Percentiles rank a stretch among this genome's conserved stretches.
Conservation (phyloP, 2,888 invertebrate genomes). For the Eristalinus aeneus region DNA sequence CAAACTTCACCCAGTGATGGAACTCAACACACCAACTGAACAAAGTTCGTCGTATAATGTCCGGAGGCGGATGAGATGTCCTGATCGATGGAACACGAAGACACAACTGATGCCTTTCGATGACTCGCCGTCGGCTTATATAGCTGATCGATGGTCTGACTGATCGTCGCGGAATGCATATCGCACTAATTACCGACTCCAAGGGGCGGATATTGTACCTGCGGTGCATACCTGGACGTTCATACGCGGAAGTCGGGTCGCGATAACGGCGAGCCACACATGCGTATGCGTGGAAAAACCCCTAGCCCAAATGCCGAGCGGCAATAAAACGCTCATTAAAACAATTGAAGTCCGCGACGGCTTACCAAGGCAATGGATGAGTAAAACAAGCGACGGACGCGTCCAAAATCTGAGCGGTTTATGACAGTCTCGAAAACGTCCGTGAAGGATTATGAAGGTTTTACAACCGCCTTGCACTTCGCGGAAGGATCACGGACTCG, state of each 20-base stretch:
- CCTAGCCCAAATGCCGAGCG: slow-evolving; percentile 5
- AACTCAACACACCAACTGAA: slow-evolving; percentile 74
- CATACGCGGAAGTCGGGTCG: not conserved
- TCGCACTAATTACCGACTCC: slow-evolving; percentile 45
- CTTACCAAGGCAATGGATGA: not conserved
- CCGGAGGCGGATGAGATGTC: not conserved
- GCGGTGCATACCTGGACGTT: slow-evolving; percentile 3
- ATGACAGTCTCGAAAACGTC: not conserved
- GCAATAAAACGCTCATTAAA: slow-evolving; percentile 50
- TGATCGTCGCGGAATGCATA: not conserved
- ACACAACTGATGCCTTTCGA: slow-evolving; percentile 31
- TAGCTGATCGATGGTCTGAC: not conserved
- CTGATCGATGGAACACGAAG: not conserved
- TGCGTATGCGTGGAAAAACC: not conserved
- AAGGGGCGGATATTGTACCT: slow-evolving; percentile 9
- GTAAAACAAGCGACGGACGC: slow-evolving; percentile 3
- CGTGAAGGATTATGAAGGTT: slow-evolving; percentile 35
- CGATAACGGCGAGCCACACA: slow-evolving; percentile 36
- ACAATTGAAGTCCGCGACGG: slow-evolving; percentile 20
- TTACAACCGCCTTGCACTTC: slow-evolving; percentile 18
- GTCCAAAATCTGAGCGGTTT: slow-evolving; percentile 21
- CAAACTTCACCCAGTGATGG: slow-evolving; percentile 80
- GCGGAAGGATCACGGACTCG: slow-evolving; percentile 43
- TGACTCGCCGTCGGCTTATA: slow-evolving; percentile 24
- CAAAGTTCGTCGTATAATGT: slow-evolving; percentile 78